Evolutionary conservation across 2,888 invertebrate genomes (phyloP).

Genomic region (Sycophila texana): DNA sequence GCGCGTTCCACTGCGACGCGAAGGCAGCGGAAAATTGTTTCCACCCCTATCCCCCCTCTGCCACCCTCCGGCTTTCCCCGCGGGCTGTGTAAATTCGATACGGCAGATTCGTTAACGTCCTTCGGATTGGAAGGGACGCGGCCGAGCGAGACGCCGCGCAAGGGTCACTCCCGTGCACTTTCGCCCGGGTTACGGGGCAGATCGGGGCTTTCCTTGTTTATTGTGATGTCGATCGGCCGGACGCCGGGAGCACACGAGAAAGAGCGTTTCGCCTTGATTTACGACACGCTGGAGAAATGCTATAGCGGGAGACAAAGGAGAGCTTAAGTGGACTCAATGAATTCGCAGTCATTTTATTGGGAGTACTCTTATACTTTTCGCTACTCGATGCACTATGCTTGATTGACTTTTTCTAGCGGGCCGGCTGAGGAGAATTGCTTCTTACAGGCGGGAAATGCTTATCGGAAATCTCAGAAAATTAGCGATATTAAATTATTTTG

Average conservation of each 20-base stretch:
- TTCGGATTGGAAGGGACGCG: constrained; percentile 22
- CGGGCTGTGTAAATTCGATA: constrained; percentile 35
- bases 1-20: background rate
- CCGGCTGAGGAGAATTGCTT: no score
- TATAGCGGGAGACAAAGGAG: constrained; percentile 3
- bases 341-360: background rate
- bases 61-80: background rate
- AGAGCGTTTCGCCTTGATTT: constrained; percentile 29
- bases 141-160: background rate
- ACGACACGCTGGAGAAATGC: constrained; percentile 16
- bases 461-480: no score
- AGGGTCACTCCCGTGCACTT: constrained; percentile 29
- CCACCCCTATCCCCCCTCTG: constrained; percentile 13
- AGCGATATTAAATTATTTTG: no score
- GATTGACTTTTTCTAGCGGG: no score
- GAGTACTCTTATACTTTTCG: no score
- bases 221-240: constrained; percentile 12
- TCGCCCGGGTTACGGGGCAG: constrained; percentile 12
- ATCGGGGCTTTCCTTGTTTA: constrained; percentile 31
- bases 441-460: no score
- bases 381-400: no score
- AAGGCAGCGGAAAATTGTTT: constrained; percentile 27
- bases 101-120: constrained; percentile 33
- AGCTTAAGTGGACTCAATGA: background rate
- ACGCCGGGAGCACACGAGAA: background rate